Evolutionary conservation across 2,888 invertebrate genomes (phyloP), one percentile per base, ranked within the genome.

Genomic region (Pterostichus madidus): DNA sequence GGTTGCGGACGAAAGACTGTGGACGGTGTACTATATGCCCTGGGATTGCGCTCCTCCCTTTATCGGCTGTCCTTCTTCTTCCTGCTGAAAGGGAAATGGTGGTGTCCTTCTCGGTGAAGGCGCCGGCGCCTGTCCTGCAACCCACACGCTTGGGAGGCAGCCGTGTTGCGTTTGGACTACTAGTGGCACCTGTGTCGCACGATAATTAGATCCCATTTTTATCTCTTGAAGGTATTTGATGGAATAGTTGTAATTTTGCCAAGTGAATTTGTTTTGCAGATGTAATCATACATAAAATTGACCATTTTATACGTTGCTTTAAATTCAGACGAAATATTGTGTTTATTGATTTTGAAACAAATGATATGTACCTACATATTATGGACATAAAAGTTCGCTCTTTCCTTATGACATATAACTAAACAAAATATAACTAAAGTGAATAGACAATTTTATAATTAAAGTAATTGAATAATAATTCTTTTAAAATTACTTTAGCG

Each of bases 61-160:
- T 32, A 17, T 24, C 46, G 31, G 39, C n/a, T 39, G 78, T 68
- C 59, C 56, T 44, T 59, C 17, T 83, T 49, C 4, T 15, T 4
- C 56, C 13, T 5, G 53, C 15, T n/a, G 17, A 15, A 44, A 15
- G 24, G 6, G 7, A 17, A 8, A 31, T 80, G 10, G 11, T n/a
- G 35, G 4, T n/a, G 15, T 32, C 39, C 31, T 46, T 71, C 39
- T 61, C 53, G 61, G 56, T 17, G 49, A 64, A 84, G 84, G 86
- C 86, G 86, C 86, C 86, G 86, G 86, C 86, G 86, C 85, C 84
- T 81, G 81, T 85, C 77, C 80, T 73, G 80, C 85, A 56, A 83
- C 86, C 86, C 85, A 86, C 86, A 85, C 85, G 84, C 75, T 80
- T 84, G 83, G 76, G 84, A 84, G 81, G 83, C 83, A 84, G 85